These are phyloP conservation scores for Elmis aenea DNA, from an alignment of 2,888 invertebrate species.

Conservation along the genomic window DNA sequence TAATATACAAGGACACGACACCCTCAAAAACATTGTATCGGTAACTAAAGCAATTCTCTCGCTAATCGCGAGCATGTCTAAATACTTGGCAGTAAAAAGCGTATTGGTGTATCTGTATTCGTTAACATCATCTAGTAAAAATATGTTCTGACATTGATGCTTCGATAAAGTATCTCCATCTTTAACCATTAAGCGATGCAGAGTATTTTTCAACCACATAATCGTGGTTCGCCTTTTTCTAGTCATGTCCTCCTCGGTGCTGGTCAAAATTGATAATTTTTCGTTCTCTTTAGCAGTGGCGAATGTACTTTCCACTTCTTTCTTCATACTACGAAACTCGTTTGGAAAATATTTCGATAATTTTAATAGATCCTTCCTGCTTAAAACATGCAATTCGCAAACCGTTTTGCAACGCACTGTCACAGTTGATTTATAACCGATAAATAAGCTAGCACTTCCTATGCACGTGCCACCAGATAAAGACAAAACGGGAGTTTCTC, in stretches of 20 bases:
- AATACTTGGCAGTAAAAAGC: constrained; percentile 16
- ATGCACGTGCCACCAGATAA: constrained; percentile 27
- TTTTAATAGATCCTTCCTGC: constrained; percentile 18
- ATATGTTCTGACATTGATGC: constrained; percentile 21
- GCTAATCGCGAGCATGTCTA: constrained; percentile 19
- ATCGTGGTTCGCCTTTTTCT: constrained; percentile 7
- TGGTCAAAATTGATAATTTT: background rate
- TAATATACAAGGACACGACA: constrained; percentile 21
- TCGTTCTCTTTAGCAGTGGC: background rate
- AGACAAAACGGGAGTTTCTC: constrained; percentile 27
- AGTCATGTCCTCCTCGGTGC: background rate
- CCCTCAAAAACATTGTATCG: constrained; percentile 20
- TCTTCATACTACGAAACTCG: background rate
- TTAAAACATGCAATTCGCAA: constrained; percentile 24
- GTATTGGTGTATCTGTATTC: constrained; percentile 9
- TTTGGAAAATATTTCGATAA: constrained; percentile 12
- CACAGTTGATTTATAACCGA: constrained; percentile 21
- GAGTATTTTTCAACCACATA: constrained; percentile 20
- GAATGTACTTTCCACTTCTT: background rate
- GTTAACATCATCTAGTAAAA: constrained; percentile 15
- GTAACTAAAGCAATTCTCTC: constrained; percentile 17
- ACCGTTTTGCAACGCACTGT: constrained; percentile 25
- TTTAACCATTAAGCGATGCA: constrained; percentile 21
- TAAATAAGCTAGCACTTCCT: constrained; percentile 22
- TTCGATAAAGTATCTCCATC: constrained; percentile 11